Evolutionary conservation across 2,888 invertebrate genomes (phyloP), one percentile per base, ranked within the genome.

Genomic region (Temnothorax rugatulus): DNA sequence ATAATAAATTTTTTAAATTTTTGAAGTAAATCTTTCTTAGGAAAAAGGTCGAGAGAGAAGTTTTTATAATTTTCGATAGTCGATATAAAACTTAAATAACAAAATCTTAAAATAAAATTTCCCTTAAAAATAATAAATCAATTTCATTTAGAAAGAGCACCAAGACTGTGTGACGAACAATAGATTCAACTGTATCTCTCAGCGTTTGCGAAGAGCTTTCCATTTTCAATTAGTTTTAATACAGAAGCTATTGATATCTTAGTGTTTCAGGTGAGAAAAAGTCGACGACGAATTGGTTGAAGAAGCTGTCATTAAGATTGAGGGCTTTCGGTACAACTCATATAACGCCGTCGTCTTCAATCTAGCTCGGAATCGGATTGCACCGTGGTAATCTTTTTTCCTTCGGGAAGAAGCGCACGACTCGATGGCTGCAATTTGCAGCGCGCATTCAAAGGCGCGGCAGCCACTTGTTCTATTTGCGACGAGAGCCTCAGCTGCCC

Each of bases 401-500:
- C 71, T 71, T 63, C 84, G 74, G 76, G 57, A 73, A 83, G 85
- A 68, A 59, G 13, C 63, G 57, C 25, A 34, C 64, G 61, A 75
- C 47, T 63, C 61, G 21, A 50, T 38, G 64, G 50, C 52, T 76
- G 64, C 63, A 76, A 76, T 76, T 76, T 76, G 61, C 82, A 69
- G 59, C n/a, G 73, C 13, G 25, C 63, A 34, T 84, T 84, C 82
- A 85, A 75, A 85, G 82, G 77, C 76, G 15, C 76, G 54, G 29
- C 57, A 61, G 69, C 79, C 75, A 84, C 66, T 71, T 82, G 57
- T 59, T 83, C 76, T 75, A 82, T 88, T 87, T 85, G 69, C 38
- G 29, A 77, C 71, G 75, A 44, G 47, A 76, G 25, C 13, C 69
- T 71, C 71, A 34, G 38, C 77, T 34, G 25, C 13, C 69, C 66